Base-by-base conservation (phyloP, 92 coral and sea anemone species). In the Anthopleura xanthogrammica region DNA sequence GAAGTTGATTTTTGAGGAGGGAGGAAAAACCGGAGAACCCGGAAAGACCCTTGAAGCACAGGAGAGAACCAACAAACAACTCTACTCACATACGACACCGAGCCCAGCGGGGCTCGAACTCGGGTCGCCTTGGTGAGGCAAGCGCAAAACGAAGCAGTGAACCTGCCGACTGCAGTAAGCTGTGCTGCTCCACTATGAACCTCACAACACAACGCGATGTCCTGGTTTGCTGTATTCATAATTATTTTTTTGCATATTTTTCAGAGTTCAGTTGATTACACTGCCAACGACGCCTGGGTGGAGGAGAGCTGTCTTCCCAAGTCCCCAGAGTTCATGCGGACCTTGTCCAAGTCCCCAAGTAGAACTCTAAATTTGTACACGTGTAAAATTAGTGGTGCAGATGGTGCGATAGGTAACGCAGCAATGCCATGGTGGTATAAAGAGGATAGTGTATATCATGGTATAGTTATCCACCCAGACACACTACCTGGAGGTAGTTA, bases 401-500 rank as follows among this genome's bases (percentile, higher is more conserved):
- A 12, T 13, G 52, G 80, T 10, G 5, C 82, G 64, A 79, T 94
- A 22, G 98, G 98, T 22, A 78, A 77, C 22, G 89, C 92, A 0
- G 80, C 98, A 12, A 87, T 89, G 81, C 98, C 98, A 1, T 95
- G 97, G 94, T 78, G 91, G 80, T 76, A 81, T 48, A 16, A 16
- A 17, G 95, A 93, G 70, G 88, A 87, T 17, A 64, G 90, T 71
- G 57, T n/a, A 29, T 77, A 70, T 17, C 93, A 95, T 62, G 98
- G 94, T 3, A 97, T 93, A 65, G 87, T 90, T 10, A 50, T 95
- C 14, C 94, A 91, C 79, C 86, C 90, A 39, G 93, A 60, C 41
- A 93, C 98, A 6, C 64, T 95, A 29, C 98, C 98, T 0, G 92
- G 93, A 50, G 98, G 98, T 16, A 66, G 62, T 22, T 66, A 82